Conservation (phyloP, 1,140 invertebrate genomes). For the Lysiphlebus fabarum region DNA sequence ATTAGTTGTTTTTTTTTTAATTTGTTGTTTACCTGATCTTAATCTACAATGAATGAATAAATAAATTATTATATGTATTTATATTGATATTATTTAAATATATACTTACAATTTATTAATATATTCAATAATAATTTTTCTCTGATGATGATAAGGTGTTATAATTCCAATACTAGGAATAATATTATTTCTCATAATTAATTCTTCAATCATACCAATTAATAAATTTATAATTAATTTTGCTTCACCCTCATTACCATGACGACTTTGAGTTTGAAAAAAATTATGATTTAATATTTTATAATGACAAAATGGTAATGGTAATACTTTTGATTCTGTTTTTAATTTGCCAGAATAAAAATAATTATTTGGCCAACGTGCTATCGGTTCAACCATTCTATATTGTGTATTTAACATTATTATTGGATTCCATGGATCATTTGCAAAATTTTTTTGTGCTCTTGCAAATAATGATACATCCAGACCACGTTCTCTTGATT, state of each 20-base stretch:
- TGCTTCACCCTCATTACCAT: conserved; percentile 11
- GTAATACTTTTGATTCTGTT: conserved; percentile 19
- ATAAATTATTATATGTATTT: neutral
- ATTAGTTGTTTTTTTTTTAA: conserved; percentile 15
- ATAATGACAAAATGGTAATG: conserved; percentile 1
- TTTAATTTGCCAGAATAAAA: conserved; percentile 69
- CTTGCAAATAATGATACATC: conserved; percentile 65
- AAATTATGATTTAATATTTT: conserved; percentile 20
- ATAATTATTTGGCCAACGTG: conserved; percentile 69
- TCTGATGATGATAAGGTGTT: conserved; percentile 10
- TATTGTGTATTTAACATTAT: conserved; percentile 74
- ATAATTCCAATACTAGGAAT: conserved; percentile 14
- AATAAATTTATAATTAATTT: neutral
- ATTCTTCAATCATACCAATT: neutral
- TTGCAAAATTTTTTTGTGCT: conserved; percentile 53
- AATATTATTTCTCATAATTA: neutral
- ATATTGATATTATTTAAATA: neutral
- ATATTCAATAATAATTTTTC: conserved; percentile 4
- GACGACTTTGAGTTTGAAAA: neutral
- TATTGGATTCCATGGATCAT: conserved; percentile 30
- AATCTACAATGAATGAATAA: neutral
- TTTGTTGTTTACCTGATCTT: conserved; percentile 25
- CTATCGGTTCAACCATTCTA: conserved; percentile 82
- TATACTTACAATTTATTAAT: neutral
- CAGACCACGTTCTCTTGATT: conserved; percentile 59